A percentile compares a stretch with the other conserved stretches of the same genome.
phyloP scores from a whole-genome alignment of 1,140 invertebrate species.

The Neelides sp. region DNA sequence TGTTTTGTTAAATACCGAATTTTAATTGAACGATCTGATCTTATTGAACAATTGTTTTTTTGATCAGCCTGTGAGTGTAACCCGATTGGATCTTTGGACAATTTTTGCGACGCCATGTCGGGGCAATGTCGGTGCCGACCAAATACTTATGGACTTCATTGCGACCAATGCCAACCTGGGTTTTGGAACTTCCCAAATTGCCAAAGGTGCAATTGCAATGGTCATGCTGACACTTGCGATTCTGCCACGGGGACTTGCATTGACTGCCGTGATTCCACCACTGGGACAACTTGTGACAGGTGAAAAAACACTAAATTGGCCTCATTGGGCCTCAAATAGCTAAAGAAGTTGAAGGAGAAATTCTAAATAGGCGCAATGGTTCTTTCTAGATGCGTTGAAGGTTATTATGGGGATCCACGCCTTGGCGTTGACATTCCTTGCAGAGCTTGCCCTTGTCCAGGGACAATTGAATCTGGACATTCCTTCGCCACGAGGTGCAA shows the following conservation, averaged over 20 bases:
- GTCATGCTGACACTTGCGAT: conserved; percentile 88
- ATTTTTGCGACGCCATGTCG: conserved; percentile 80
- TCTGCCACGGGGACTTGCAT: conserved; percentile 79
- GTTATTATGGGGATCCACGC: conserved; percentile 90
- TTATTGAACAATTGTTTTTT: conserved; percentile 6
- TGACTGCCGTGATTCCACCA: conserved; percentile 74
- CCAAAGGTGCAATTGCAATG: conserved; percentile 87
- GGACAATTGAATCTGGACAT: conserved; percentile 59
- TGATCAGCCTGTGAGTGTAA: conserved; percentile 82
- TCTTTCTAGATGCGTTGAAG: conserved; percentile 58
- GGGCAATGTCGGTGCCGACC: conserved; percentile 89
- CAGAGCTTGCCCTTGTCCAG: conserved; percentile 86
- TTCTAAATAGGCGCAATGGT: not conserved
- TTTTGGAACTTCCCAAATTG: conserved; percentile 96
- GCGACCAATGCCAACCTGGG: conserved; percentile 86
- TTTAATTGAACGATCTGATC: too few species aligned
- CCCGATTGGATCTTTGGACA: conserved; percentile 81
- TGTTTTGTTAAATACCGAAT: too few species aligned
- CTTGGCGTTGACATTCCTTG: conserved; percentile 80
- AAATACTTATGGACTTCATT: conserved; percentile 85
- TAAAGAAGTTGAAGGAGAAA: not conserved
- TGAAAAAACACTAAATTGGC: conserved; percentile 31
- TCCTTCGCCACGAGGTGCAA: conserved; percentile 81
- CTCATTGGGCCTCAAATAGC: not conserved
- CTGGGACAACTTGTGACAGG: conserved; percentile 75